Conservation (phyloP, 2,113 vertebrate species). For the Odobenus rosmarus region DNA sequence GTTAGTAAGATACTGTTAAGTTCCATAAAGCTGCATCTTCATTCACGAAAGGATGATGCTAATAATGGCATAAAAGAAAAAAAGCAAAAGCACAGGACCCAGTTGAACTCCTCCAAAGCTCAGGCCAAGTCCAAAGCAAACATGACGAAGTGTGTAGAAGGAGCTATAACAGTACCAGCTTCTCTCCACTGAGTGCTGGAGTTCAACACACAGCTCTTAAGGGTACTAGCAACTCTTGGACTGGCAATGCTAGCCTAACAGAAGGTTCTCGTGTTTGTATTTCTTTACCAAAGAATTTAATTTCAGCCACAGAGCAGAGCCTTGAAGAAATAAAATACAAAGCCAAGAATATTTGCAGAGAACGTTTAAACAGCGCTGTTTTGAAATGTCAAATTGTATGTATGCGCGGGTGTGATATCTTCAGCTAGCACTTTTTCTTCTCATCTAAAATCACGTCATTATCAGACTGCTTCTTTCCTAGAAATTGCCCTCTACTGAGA, state of each 20-base stretch:
- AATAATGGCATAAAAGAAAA: not conserved
- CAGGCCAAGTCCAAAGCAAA: conserved; percentile 1
- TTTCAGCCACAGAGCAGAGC: conserved; percentile 81
- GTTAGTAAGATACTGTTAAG: not conserved
- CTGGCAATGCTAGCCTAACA: conserved; percentile 81
- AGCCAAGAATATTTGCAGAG: conserved; percentile 11
- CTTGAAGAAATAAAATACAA: conserved; percentile 56
- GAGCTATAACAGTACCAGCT: conserved; percentile 87
- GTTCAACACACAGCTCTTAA: conserved; percentile 87
- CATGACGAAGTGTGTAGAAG: conserved; percentile 78
- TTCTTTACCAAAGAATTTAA: conserved; percentile 89
- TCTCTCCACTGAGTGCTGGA: conserved; percentile 84
- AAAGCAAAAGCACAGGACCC: not conserved
- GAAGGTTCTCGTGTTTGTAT: conserved; percentile 84
- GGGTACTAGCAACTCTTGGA: conserved; percentile 87
- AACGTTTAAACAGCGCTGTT: conserved; percentile 30
- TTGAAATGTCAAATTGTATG: not conserved
- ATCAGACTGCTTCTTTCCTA: conserved; percentile 44
- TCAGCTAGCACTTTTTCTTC: conserved; percentile 1
- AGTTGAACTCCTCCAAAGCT: not conserved
- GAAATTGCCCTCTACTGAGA: conserved; percentile 1
- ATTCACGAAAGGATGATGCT: not conserved
- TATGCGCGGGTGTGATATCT: not conserved
- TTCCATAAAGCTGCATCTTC: not conserved
- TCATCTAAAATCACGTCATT: conserved; percentile 34